phyloP scores from a whole-genome alignment of 2,113 vertebrate genomes.

The Alectura lathami region DNA sequence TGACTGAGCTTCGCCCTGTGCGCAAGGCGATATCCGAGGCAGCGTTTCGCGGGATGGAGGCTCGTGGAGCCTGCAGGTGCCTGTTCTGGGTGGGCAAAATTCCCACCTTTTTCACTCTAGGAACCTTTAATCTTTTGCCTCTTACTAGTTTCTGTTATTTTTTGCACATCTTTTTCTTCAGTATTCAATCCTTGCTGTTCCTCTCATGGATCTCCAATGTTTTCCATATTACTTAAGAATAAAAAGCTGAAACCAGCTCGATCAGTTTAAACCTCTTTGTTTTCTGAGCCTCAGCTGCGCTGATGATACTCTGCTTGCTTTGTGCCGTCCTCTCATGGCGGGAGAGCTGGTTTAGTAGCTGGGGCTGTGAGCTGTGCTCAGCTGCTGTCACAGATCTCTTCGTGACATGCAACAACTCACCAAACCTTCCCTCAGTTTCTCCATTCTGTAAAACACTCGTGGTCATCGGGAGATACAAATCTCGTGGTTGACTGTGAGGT shows the following conservation, averaged over 20 bases:
- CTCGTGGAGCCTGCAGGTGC: fast-evolving
- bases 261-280: not conserved
- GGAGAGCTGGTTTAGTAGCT: not conserved
- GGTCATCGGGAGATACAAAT: not conserved
- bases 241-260: not conserved
- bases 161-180: not conserved
- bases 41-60: not conserved
- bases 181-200: not conserved
- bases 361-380: not conserved
- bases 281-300: not conserved
- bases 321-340: not conserved
- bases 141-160: not conserved
- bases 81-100: not conserved
- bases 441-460: not conserved
- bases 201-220: not conserved
- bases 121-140: not conserved
- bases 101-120: not conserved
- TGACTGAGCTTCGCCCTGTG: not conserved
- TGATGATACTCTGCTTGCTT: not conserved
- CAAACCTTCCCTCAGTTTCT: not conserved
- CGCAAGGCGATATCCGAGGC: not conserved
- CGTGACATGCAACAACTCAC: not conserved
- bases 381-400: not conserved
- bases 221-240: not conserved
- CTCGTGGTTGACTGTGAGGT: not conserved